Evolutionary conservation across 2,113 vertebrate genomes (phyloP), one percentile per base, ranked within the genome.

Genomic region (Corydoras maculifer): DNA sequence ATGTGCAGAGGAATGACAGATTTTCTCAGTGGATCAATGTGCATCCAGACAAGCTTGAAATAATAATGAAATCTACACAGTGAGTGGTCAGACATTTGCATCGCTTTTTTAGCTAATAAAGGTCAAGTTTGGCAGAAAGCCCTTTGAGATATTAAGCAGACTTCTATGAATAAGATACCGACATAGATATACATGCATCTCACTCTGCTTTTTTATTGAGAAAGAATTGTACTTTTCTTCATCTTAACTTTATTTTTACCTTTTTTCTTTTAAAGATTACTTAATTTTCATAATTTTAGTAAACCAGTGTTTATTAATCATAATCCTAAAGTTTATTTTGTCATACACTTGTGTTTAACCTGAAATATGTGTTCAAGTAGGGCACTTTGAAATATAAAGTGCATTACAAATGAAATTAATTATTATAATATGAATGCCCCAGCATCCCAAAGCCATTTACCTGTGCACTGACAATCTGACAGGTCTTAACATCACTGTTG

Each of bases 1-100:
- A 51, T 60, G 18, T 15, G 58, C 62, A 4, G 9, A 9, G 57
- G 72, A 71, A 9, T 62, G 76, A 58, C 68, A 63, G 58, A 57
- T 69, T 75, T 80, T 75, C 69, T 77, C 72, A 73, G 70, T 73
- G 69, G 78, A 73, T 67, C 63, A 58, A 72, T 67, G 62, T 53
- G 70, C 25, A 54, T 69, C 66, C 59, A 70, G 70, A 77, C 31
- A 69, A 66, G 62, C 72, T 77, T 63, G 63, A 61, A 69, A 69
- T 68, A 72, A 72, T 73, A 80, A 70, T 69, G 58, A 77, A 66
- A 54, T 69, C 58, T 31, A 49, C 62, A 69, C 69, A 67, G 10
- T 54, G 51, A 60, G 29, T 57, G 72, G 70, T 48, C 62, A 29
- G 53, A 48, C 43, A 77, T 80, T 72, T 69, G 69, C 69, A 77